A percentile compares a stretch with the other conserved stretches of the same genome.
These are phyloP conservation scores for Equus przewalskii DNA, from an alignment of 2,113 vertebrate genomes.

Conservation along the genomic window DNA sequence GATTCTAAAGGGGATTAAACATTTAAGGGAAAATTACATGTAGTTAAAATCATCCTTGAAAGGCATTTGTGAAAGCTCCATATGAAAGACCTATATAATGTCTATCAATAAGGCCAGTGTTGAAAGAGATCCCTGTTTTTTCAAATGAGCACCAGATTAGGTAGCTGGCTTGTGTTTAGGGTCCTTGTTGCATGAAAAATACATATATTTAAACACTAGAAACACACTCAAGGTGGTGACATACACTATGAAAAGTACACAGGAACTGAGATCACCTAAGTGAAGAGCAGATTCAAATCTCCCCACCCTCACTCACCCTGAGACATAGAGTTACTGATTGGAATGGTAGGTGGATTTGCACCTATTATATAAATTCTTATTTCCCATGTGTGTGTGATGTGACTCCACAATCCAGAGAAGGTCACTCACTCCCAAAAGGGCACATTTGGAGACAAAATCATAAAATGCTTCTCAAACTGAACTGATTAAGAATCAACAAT, in stretches of 20 bases:
- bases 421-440: background rate
- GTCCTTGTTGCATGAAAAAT: background rate
- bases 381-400: background rate
- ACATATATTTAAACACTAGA: background rate
- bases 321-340: background rate
- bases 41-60: constrained; percentile 16
- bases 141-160: constrained; percentile 17
- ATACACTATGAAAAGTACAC: background rate
- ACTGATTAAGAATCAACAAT: constrained; percentile 32
- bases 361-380: background rate
- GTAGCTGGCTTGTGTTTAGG: background rate
- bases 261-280: background rate
- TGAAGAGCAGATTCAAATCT: background rate
- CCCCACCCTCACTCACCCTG: background rate
- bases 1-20: background rate
- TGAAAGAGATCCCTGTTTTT: background rate
- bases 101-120: background rate
- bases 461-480: constrained; percentile 17
- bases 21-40: constrained; percentile 36
- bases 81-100: background rate
- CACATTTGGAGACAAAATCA: background rate
- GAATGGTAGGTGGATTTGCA: background rate
- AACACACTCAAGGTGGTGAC: background rate
- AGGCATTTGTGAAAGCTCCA: background rate
- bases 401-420: background rate